phyloP scores from a whole-genome alignment of 1,140 invertebrate species.

The Trachelipus rathkii region DNA sequence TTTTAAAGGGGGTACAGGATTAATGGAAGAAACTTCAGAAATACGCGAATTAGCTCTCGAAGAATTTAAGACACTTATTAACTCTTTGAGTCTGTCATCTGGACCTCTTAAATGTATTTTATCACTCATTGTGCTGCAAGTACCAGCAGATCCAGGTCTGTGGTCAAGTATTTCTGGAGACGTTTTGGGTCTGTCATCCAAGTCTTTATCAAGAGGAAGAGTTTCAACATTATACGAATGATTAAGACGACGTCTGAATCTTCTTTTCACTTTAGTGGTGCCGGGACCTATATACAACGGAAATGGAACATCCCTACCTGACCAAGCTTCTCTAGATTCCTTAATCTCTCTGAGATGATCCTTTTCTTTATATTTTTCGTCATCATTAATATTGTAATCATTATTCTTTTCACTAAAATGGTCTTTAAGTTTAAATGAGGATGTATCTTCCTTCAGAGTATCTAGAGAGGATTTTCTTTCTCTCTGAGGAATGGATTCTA shows the following conservation, averaged over 20 bases:
- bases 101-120: slow-evolving; percentile 31
- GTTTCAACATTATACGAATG: slow-evolving; percentile 53
- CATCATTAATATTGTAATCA: slow-evolving; percentile 52
- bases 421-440: not conserved
- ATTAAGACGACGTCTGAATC: slow-evolving; percentile 25
- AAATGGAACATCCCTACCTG: slow-evolving; percentile 31
- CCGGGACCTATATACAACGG: slow-evolving; percentile 33
- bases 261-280: not conserved
- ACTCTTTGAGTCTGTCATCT: slow-evolving; percentile 33
- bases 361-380: slow-evolving; percentile 56
- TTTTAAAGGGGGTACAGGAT: not conserved
- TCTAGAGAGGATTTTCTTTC: slow-evolving; percentile 1
- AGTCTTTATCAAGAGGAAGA: slow-evolving; percentile 54
- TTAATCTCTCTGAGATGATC: not conserved
- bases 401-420: too few species aligned
- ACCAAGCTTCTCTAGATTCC: slow-evolving; percentile 30
- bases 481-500: slow-evolving; percentile 33
- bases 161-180: slow-evolving; percentile 43
- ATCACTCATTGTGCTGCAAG: slow-evolving; percentile 25
- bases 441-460: slow-evolving; percentile 21
- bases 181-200: slow-evolving; percentile 41
- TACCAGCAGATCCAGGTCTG: slow-evolving; percentile 26
- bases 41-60: slow-evolving; percentile 32
- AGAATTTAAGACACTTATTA: slow-evolving; percentile 34
- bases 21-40: slow-evolving; percentile 3